These are phyloP conservation scores for Phalacrocorax brasilianus DNA, from an alignment of 2,113 vertebrate genomes.

Conservation along the genomic window DNA sequence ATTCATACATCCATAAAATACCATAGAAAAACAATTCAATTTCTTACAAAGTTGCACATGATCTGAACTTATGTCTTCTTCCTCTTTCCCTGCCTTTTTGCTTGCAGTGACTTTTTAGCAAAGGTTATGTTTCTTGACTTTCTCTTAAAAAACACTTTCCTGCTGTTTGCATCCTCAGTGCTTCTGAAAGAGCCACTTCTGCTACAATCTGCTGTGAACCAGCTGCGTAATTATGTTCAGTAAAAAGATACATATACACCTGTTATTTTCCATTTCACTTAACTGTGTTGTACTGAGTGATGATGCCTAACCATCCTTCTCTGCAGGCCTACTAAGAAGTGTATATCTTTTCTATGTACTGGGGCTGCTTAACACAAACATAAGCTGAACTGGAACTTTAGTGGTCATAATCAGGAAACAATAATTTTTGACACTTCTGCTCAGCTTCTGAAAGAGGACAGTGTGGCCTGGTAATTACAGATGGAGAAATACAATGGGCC, in stretches of 20 bases:
- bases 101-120: background rate
- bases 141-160: slow-evolving; percentile 25
- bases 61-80: background rate
- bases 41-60: background rate
- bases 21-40: background rate
- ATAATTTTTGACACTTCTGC: background rate
- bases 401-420: background rate
- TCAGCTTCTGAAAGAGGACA: background rate
- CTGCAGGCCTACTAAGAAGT: background rate
- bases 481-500: background rate
- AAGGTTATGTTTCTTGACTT: slow-evolving; percentile 44
- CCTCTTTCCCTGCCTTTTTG: background rate
- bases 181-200: slow-evolving; percentile 33
- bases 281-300: background rate
- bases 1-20: background rate
- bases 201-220: slow-evolving; percentile 6
- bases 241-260: background rate
- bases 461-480: background rate
- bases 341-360: background rate
- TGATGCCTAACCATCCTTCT: background rate
- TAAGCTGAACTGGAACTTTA: background rate
- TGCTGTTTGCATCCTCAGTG: background rate
- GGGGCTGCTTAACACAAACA: background rate
- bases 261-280: background rate
- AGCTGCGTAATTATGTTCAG: background rate